Evolutionary conservation across 2,888 invertebrate genomes (phyloP), one percentile per base, ranked within the genome.

Genomic region (Agrochola lychnidis): DNA sequence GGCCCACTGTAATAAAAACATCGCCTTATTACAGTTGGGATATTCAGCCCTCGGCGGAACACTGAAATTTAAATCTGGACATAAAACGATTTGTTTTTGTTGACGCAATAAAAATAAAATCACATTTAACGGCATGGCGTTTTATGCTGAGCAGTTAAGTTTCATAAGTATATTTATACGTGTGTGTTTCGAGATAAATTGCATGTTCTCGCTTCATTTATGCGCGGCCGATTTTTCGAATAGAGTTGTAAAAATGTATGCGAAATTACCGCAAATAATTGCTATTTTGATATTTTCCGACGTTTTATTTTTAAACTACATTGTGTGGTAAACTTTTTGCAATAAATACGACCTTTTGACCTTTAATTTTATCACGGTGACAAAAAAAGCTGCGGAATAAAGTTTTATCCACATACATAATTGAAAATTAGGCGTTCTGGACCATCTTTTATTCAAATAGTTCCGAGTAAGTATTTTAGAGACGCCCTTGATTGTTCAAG

Each of bases 1-100:
- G 94, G 93, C 91, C 91, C 89, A 89, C 88, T 91, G 94, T 95
- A 95, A 96, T 95, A 96, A 96, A 95, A 95, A 94, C 95, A 95
- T 94, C 90, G 93, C 94, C 95, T 94, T 94, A 94, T 95, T 95
- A 94, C 93, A 91, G 87, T 88, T 83, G 87, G 91, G 90, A 89
- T 88, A 87, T 89, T 90, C 87, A 89, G 89, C 89, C 91, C 91
- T 90, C 90, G 87, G 89, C 88, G 90, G 90, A 90, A 91, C 89
- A 91, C 90, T 90, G 91, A 93, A 95, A 95, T 95, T 95, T 94
- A 94, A 96, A 95, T 95, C 94, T 91, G 91, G 85, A 92, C 93
- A 93, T 95, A 94, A 94, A 95, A 91, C 93, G 93, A 94, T 94
- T 94, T 94, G 92, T 94, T 94, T 94, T 94, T 94, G 94, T 93